A percentile compares a stretch with the other conserved stretches of the same genome.
Conservation (phyloP, 1,140 invertebrate species). For the Cydia amplana region DNA sequence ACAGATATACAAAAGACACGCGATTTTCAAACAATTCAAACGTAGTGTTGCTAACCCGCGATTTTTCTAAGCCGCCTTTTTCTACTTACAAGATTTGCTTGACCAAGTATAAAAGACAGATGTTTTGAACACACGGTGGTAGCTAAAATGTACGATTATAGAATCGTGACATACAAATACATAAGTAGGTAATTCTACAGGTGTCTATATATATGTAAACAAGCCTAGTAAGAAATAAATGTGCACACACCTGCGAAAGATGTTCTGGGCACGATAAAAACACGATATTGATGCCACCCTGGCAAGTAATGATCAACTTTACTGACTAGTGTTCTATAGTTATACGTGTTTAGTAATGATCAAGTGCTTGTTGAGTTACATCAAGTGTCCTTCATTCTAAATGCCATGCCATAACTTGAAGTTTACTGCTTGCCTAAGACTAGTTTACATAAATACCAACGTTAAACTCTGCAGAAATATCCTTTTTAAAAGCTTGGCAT, state of each 20-base stretch:
- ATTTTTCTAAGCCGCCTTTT: no score
- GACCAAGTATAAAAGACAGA: no score
- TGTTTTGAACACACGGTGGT: no score
- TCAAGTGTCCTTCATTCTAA: slow-evolving; percentile 16
- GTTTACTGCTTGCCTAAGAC: slow-evolving; percentile 1
- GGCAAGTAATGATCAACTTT: neutral
- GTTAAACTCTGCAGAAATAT: neutral
- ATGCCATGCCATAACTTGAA: slow-evolving; percentile 18
- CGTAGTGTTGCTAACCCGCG: no score
- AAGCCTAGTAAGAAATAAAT: neutral
- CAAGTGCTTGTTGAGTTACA: slow-evolving; percentile 1
- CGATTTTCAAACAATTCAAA: no score
- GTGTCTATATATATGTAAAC: neutral
- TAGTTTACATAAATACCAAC: slow-evolving; percentile 8
- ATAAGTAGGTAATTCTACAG: neutral
- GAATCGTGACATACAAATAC: neutral
- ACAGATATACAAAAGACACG: no score
- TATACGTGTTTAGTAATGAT: neutral
- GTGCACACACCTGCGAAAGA: slow-evolving; percentile 18
- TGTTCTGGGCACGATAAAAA: neutral
- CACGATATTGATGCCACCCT: neutral
- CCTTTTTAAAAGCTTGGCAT: no score
- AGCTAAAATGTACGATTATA: no score
- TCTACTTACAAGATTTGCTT: no score
- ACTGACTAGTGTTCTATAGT: neutral